phyloP scores from a whole-genome alignment of 2,888 invertebrate species.

The Epistrophella euchroma region DNA sequence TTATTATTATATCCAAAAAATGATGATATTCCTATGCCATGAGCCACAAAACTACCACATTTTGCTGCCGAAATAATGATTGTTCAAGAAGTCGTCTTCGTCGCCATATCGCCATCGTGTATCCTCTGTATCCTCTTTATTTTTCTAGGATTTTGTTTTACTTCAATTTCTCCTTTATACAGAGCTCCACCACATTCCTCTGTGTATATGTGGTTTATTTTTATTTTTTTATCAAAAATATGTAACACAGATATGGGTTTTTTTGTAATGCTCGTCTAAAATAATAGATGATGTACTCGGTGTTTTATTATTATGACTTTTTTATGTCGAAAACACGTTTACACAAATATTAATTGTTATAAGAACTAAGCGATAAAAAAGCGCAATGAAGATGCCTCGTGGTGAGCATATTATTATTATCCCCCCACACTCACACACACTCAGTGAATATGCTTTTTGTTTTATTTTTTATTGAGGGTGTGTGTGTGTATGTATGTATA shows the following conservation, averaged over 20 bases:
- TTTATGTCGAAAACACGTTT: constrained; percentile 60
- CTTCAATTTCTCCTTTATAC: constrained; percentile 33
- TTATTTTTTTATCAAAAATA: constrained; percentile 25
- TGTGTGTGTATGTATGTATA: constrained; percentile 15
- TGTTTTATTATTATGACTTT: constrained; percentile 51
- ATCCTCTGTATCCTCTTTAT: constrained; percentile 15
- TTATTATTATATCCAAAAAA: constrained; percentile 58
- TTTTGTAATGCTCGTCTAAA: constrained; percentile 13
- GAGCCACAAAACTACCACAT: constrained; percentile 63
- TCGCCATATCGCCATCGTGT: neutral
- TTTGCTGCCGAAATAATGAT: constrained; percentile 65
- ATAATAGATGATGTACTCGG: constrained; percentile 44
- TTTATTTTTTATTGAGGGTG: neutral
- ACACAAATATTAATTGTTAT: constrained; percentile 64
- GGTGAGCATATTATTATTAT: constrained; percentile 32
- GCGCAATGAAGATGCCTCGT: constrained; percentile 56
- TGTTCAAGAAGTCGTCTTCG: constrained; percentile 55
- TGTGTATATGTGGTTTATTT: constrained; percentile 33
- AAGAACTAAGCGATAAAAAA: constrained; percentile 61
- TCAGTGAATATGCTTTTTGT: constrained; percentile 11
- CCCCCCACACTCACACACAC: constrained; percentile 6
- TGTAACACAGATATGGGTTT: constrained; percentile 24
- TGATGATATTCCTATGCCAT: constrained; percentile 62
- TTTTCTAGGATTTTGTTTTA: constrained; percentile 13
- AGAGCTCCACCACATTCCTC: constrained; percentile 13